Evolutionary conservation across 1,140 invertebrate species (phyloP).

Genomic region (Neelides sp.): DNA sequence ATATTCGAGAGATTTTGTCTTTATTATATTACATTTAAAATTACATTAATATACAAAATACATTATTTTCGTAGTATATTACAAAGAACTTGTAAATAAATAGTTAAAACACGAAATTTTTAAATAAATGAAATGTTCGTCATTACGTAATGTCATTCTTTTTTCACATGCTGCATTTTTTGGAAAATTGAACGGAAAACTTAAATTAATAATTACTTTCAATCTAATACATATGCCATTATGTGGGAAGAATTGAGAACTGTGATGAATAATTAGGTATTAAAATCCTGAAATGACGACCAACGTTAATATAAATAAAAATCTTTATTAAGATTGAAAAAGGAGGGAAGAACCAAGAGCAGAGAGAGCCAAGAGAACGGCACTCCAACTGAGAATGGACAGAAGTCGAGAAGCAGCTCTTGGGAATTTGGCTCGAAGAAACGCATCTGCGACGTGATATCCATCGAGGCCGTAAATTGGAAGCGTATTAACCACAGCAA

Average conservation of each 20-base stretch:
- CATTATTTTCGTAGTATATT: too few relatives aligned
- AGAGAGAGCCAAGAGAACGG: neutral
- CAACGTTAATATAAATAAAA: neutral
- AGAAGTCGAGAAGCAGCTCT: too few relatives aligned
- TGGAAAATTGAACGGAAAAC: too few relatives aligned
- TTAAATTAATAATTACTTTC: slow-evolving; percentile 2
- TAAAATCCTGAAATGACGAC: neutral
- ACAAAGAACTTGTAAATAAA: neutral
- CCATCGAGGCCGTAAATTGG: slow-evolving; percentile 30
- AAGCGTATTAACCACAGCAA: slow-evolving; percentile 31
- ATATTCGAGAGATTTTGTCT: neutral
- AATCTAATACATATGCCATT: neutral
- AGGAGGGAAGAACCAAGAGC: neutral
- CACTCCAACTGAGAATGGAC: slow-evolving; percentile 23
- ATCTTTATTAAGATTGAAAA: neutral
- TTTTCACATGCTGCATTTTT: too few relatives aligned
- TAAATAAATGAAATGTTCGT: neutral
- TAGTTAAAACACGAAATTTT: neutral
- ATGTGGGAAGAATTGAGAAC: neutral
- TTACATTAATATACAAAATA: neutral
- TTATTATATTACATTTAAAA: neutral
- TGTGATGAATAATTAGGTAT: neutral
- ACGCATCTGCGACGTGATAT: slow-evolving; percentile 26
- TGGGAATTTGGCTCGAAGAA: slow-evolving; percentile 16
- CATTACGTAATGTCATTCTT: too few relatives aligned